Conservation (phyloP, 2,113 vertebrate genomes). For the Aegithalos caudatus region DNA sequence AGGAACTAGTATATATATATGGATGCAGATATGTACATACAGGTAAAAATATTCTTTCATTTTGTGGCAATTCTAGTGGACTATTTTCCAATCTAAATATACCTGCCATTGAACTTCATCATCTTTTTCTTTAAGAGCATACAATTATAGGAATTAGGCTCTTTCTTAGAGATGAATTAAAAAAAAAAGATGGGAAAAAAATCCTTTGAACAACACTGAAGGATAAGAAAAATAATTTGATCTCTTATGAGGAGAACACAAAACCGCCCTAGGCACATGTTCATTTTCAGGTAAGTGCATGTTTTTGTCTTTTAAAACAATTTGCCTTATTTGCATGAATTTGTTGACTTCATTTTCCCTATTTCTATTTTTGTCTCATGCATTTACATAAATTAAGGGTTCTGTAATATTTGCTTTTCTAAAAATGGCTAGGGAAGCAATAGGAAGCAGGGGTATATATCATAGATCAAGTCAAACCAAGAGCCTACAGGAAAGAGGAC, state of each 20-base stretch:
- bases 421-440: neutral
- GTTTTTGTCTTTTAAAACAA: neutral
- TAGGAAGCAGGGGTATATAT: neutral
- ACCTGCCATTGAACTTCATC: neutral
- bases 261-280: neutral
- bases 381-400: neutral
- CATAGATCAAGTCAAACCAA: neutral
- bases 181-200: neutral
- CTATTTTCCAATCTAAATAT: neutral
- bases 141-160: neutral
- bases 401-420: neutral
- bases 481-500: neutral
- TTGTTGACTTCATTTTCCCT: neutral
- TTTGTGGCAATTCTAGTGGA: neutral
- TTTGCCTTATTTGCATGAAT: neutral
- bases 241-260: neutral
- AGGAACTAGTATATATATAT: neutral
- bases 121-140: neutral
- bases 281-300: neutral
- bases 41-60: neutral
- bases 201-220: neutral
- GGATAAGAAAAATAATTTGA: neutral
- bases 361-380: neutral
- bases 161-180: neutral
- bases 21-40: neutral